These are phyloP conservation scores for Euschistus heros DNA, from an alignment of 1,140 invertebrate genomes.

Conservation along the genomic window DNA sequence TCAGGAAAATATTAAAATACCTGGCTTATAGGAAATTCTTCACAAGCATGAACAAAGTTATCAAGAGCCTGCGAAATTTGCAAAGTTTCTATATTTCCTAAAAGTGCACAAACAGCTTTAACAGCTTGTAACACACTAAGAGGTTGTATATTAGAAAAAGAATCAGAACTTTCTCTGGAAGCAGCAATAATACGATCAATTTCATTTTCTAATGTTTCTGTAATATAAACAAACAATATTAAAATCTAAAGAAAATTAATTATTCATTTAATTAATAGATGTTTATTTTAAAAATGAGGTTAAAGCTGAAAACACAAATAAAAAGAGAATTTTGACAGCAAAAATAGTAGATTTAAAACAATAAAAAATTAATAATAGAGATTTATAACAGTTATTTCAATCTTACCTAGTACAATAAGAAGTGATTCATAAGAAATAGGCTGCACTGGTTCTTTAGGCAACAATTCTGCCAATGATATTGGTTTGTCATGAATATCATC, in stretches of 20 bases:
- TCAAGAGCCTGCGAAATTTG: conserved; percentile 67
- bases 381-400: not conserved
- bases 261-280: too few relatives aligned
- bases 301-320: too few relatives aligned
- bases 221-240: conserved; percentile 3
- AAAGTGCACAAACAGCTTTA: conserved; percentile 79
- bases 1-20: conserved; percentile 11
- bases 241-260: too few relatives aligned
- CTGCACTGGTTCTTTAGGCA: conserved; percentile 58
- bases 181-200: conserved; percentile 59
- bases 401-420: conserved; percentile 61
- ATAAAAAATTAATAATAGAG: not conserved
- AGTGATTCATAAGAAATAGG: conserved; percentile 66
- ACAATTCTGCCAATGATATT: conserved; percentile 58
- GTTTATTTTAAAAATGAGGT: too few relatives aligned
- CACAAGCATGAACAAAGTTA: conserved; percentile 53
- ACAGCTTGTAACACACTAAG: conserved; percentile 72
- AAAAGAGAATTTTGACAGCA: not conserved
- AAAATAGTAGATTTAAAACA: conserved; percentile 1
- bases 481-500: conserved; percentile 64
- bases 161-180: conserved; percentile 41
- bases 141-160: conserved; percentile 42
- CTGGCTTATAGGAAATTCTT: conserved; percentile 28
- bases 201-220: conserved; percentile 71
- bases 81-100: conserved; percentile 76